A percentile compares a stretch with the other conserved stretches of the same genome.
These are phyloP conservation scores for Meteorus colon DNA, from an alignment of 2,888 invertebrate species.

Conservation along the genomic window DNA sequence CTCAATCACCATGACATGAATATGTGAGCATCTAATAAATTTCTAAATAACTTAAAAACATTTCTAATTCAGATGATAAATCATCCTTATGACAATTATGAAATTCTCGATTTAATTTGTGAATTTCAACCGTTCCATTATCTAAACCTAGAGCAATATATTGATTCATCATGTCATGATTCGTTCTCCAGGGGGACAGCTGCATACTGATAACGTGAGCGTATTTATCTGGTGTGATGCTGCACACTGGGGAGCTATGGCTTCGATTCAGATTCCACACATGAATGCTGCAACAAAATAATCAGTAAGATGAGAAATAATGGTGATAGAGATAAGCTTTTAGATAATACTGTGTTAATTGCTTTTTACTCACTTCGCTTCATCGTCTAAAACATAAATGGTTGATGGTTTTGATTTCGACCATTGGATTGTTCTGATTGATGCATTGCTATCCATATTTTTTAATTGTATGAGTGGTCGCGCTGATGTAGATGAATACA, in stretches of 20 bases:
- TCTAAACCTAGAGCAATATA: slow-evolving; percentile 74
- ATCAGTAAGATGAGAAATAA: not conserved
- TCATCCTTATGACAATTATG: slow-evolving; percentile 68
- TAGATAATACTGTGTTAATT: not conserved
- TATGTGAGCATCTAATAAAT: slow-evolving; percentile 13
- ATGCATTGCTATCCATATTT: slow-evolving; percentile 60
- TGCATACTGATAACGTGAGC: slow-evolving; percentile 71
- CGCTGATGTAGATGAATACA: slow-evolving; percentile 73
- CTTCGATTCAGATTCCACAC: slow-evolving; percentile 76
- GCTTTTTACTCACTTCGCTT: slow-evolving; percentile 65
- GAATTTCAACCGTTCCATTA: slow-evolving; percentile 72
- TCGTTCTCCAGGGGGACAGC: slow-evolving; percentile 69
- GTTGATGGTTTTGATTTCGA: slow-evolving; percentile 75
- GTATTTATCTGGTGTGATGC: slow-evolving; percentile 71
- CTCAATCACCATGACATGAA: not conserved
- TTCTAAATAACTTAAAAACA: slow-evolving; percentile 74
- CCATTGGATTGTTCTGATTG: slow-evolving; percentile 75
- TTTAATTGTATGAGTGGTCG: slow-evolving; percentile 72
- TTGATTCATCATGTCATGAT: slow-evolving; percentile 65
- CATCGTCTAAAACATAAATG: slow-evolving; percentile 74
- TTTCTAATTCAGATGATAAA: slow-evolving; percentile 71
- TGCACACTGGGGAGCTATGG: slow-evolving; percentile 74
- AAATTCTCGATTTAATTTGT: slow-evolving; percentile 73
- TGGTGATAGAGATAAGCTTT: not conserved
- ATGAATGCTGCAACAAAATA: slow-evolving; percentile 71